Evolutionary conservation across 2,888 invertebrate species (phyloP).

Genomic region (Pyrrhosoma nymphula): DNA sequence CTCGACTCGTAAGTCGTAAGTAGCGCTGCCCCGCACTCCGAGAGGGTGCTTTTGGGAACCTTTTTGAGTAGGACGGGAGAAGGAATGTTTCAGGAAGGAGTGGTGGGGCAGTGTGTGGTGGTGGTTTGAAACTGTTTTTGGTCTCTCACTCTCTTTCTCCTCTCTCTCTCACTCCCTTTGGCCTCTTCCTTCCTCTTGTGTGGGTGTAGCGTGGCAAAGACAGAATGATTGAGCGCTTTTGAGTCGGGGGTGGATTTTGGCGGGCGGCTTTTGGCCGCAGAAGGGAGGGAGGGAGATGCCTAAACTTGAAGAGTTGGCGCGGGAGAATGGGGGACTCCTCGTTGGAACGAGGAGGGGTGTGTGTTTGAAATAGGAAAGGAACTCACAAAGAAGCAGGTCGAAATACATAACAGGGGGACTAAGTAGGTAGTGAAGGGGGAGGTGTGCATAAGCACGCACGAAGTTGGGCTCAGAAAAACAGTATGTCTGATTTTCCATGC

Average conservation of each 20-base stretch:
- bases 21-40: neutral
- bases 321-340: neutral
- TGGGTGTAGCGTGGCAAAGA: conserved; percentile 36
- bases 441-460: neutral
- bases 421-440: neutral
- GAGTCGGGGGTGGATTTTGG: conserved; percentile 26
- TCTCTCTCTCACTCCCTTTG: neutral
- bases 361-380: neutral
- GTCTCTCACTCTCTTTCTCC: conserved; percentile 14
- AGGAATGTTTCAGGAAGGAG: conserved; percentile 24
- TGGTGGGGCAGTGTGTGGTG: neutral
- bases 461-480: too few species aligned
- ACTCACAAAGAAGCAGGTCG: neutral
- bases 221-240: conserved; percentile 64
- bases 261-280: neutral
- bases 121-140: conserved; percentile 47
- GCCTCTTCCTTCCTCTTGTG: neutral
- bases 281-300: neutral
- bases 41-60: neutral
- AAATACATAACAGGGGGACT: neutral
- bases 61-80: neutral
- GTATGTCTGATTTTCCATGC: too few species aligned
- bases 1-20: neutral
- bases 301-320: conserved; percentile 25
- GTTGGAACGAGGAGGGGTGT: neutral